Evolutionary conservation across 2,888 invertebrate species (phyloP).

Genomic region (Sphaeridia pumilis): DNA sequence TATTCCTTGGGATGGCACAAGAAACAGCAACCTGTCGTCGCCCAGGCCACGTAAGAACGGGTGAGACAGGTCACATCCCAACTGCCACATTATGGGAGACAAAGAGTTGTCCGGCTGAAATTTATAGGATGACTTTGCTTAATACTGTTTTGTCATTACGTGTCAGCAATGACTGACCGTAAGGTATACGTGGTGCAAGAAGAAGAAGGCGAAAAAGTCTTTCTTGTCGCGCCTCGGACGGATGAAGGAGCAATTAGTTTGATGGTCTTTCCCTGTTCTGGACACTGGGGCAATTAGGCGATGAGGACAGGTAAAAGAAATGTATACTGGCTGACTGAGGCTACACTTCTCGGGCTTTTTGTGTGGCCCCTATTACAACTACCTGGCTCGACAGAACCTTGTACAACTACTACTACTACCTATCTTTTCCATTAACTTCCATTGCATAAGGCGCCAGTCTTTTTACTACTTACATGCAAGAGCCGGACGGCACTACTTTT

Average conservation of each 20-base stretch:
- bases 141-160: too few relatives aligned
- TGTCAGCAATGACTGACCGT: not conserved
- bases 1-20: too few relatives aligned
- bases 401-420: too few relatives aligned
- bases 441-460: slow-evolving; percentile 33
- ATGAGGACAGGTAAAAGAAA: slow-evolving; percentile 33
- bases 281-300: slow-evolving; percentile 36
- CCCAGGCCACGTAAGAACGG: too few relatives aligned
- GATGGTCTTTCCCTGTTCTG: slow-evolving; percentile 36
- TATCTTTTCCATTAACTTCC: slow-evolving; percentile 35
- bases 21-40: too few relatives aligned
- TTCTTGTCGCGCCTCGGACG: too few relatives aligned
- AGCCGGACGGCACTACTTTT: too few relatives aligned
- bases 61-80: not conserved
- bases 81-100: not conserved
- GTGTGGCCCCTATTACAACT: too few relatives aligned
- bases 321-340: too few relatives aligned
- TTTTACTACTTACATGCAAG: slow-evolving; percentile 21
- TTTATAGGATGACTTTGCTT: not conserved
- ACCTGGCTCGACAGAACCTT: too few relatives aligned
- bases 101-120: not conserved
- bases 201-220: too few relatives aligned
- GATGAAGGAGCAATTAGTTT: slow-evolving; percentile 34
- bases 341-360: slow-evolving; percentile 27
- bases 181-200: not conserved